Evolutionary conservation across 2,797 vertebrate genomes (phyloP), one percentile per base, ranked within the genome.

Genomic region (Typhlichthys subterraneus): DNA sequence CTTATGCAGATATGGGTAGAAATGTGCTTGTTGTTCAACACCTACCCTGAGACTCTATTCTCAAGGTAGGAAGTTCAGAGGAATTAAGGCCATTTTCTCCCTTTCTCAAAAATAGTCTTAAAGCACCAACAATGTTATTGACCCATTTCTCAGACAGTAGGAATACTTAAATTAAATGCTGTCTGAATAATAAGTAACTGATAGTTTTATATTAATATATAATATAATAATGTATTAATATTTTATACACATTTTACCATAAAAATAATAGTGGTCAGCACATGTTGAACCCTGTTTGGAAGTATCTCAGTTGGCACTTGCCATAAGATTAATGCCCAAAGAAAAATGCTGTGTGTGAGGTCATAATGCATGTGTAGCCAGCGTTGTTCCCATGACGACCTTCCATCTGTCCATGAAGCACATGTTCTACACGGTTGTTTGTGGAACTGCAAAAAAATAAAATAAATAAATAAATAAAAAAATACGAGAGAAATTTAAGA

Each of bases 371-470:
- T 47, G 14, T 58, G 58, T 65, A 1, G 70, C 57, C 69, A 50
- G 50, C 33, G 12, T 53, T 29, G 68, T 48, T 75, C 68, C 45
- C 42, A 46, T 52, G 62, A 57, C 1, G 17, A 59, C 58, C 38
- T 60, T 59, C 63, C n/a, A 53, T 60, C 57, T 15, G 56, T 73
- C 5, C 61, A 50, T 46, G 60, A 66, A 19, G 50, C 49, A 29
- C 17, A 51, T 52, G 68, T 72, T 73, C 85, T 89, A 93, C 59
- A 92, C 91, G 53, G 90, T 86, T 78, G 91, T 91, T 79, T 89
- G 80, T 46, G 92, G 91, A 53, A 90, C 93, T 94, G 83, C 50
- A 67, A 53, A 46, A 15, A 48, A 51, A 67, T n/a, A n/a, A n/a
- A n/a, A n/a, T n/a, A 67, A 64, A 65, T 69, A 53, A 67, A 23